phyloP scores from a whole-genome alignment of 2,113 vertebrate species.

The Dasyurus viverrinus region DNA sequence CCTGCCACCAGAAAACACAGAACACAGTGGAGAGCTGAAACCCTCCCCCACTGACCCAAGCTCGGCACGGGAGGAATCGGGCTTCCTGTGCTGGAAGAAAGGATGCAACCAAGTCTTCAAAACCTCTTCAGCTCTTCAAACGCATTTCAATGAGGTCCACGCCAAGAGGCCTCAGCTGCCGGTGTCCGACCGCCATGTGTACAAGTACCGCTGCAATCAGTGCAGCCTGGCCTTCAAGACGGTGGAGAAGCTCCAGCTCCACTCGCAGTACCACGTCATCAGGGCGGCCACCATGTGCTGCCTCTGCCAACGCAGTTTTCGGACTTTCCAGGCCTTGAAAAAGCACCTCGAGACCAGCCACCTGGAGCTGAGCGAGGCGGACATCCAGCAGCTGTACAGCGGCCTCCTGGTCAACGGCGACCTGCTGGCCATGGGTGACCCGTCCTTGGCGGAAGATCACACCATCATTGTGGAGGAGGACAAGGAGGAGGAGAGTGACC shows the following conservation, averaged over 20 bases:
- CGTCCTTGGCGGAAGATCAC: conserved; percentile 93
- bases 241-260: conserved; percentile 96
- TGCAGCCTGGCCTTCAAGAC: conserved; percentile 99
- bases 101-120: conserved; percentile 99
- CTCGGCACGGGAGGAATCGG: conserved; percentile 90
- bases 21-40: conserved; percentile 87
- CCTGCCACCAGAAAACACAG: conserved; percentile 82
- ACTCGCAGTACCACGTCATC: conserved; percentile 99
- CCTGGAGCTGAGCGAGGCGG: conserved; percentile 95
- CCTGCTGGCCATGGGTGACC: conserved; percentile 94
- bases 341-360: conserved; percentile 98
- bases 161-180: conserved; percentile 97
- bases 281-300: conserved; percentile 98
- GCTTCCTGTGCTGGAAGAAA: conserved; percentile 99
- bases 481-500: conserved; percentile 97
- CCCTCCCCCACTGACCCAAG: conserved; percentile 87
- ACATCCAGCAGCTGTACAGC: conserved; percentile 98
- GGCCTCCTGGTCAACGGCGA: conserved; percentile 97
- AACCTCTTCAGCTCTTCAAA: conserved; percentile 95
- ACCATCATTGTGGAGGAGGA: conserved; percentile 95
- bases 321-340: conserved; percentile 97
- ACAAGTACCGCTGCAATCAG: conserved; percentile 99
- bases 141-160: conserved; percentile 97
- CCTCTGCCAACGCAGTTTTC: conserved; percentile 98
- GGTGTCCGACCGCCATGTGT: conserved; percentile 97